Evolutionary conservation across 2,797 vertebrate species (phyloP).

Genomic region (Pygocentrus nattereri): DNA sequence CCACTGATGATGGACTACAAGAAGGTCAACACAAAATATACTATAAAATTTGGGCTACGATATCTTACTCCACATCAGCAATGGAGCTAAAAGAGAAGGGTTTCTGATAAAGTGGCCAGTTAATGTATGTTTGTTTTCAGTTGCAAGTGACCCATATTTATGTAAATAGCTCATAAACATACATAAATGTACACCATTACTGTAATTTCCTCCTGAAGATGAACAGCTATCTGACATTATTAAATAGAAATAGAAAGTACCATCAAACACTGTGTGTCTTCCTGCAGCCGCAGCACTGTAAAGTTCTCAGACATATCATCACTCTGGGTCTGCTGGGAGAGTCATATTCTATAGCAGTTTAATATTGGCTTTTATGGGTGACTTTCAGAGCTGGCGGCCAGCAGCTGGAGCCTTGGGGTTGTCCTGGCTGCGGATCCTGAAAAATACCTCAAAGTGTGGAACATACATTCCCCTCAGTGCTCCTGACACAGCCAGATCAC

Average conservation of each 20-base stretch:
- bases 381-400: conserved; percentile 35
- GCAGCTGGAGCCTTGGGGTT: conserved; percentile 7
- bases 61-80: not conserved
- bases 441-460: conserved; percentile 13
- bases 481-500: not conserved
- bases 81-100: not conserved
- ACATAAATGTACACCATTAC: not conserved
- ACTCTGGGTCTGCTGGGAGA: not conserved
- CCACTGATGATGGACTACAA: too few species aligned
- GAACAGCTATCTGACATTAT: not conserved
- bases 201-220: not conserved
- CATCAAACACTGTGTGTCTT: not conserved
- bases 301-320: conserved; percentile 9
- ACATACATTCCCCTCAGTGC: not conserved
- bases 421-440: conserved; percentile 15
- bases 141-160: too few species aligned
- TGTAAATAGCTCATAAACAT: not conserved
- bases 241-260: not conserved
- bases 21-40: too few species aligned
- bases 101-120: not conserved
- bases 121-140: not conserved
- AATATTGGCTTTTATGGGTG: conserved; percentile 34
- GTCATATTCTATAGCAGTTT: not conserved
- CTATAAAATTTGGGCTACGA: too few species aligned
- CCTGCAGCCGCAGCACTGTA: too few species aligned